phyloP scores from a whole-genome alignment of 64 coral and sea anemone species.

The Catalaphyllia jardinei region DNA sequence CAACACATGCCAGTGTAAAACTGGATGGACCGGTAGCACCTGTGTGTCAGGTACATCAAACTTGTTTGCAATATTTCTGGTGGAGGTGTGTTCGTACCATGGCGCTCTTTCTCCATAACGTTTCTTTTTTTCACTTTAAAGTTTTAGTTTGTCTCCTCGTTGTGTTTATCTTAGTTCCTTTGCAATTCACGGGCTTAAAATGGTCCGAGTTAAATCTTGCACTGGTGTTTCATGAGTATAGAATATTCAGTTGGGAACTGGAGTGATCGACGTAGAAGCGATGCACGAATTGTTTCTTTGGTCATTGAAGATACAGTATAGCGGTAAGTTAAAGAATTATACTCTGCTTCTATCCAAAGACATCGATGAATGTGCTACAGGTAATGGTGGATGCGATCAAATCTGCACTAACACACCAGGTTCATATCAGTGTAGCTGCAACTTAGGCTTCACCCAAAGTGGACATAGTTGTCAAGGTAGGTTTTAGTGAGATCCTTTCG shows the following conservation, averaged over 20 bases:
- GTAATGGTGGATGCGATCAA: slow-evolving; percentile 27
- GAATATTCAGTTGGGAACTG: no score
- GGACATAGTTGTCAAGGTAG: neutral
- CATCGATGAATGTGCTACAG: slow-evolving; percentile 4
- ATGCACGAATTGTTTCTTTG: no score
- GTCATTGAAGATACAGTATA: no score
- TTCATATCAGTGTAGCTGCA: slow-evolving; percentile 14
- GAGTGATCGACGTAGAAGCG: no score
- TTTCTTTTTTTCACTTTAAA: neutral
- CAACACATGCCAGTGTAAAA: neutral
- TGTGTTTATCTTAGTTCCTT: no score
- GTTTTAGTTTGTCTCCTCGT: neutral
- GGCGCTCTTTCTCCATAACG: neutral
- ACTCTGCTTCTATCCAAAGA: neutral
- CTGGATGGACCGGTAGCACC: neutral
- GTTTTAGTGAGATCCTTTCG: neutral
- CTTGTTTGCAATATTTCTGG: neutral
- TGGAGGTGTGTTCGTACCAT: neutral
- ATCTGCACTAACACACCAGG: slow-evolving; percentile 17
- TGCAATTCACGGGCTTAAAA: neutral
- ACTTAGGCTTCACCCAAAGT: neutral
- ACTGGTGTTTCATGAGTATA: no score
- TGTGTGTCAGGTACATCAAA: neutral
- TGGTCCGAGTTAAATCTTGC: no score
- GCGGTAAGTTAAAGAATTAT: neutral